These are phyloP conservation scores for Thymallus thymallus DNA, from an alignment of 2,113 vertebrate genomes.

Conservation along the genomic window DNA sequence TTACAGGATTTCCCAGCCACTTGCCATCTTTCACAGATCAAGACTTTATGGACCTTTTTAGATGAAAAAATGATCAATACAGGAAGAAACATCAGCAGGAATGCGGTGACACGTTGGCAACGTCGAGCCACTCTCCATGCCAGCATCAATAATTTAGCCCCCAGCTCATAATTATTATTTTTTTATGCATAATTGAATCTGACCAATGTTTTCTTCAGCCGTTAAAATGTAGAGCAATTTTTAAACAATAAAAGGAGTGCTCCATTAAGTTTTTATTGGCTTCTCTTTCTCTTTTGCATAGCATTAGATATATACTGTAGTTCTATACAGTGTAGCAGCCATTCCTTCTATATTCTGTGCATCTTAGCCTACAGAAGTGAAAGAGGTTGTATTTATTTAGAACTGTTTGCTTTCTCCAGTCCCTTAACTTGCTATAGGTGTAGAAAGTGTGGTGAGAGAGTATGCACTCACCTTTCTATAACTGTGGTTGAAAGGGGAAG, in stretches of 20 bases:
- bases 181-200: constrained; percentile 71
- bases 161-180: constrained; percentile 70
- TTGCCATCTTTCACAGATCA: constrained; percentile 72
- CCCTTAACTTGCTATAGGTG: neutral
- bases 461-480: constrained; percentile 44
- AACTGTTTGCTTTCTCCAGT: neutral
- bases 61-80: constrained; percentile 73
- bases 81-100: constrained; percentile 69
- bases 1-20: constrained; percentile 35
- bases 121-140: constrained; percentile 60
- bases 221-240: constrained; percentile 60
- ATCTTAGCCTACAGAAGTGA: constrained; percentile 6
- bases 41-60: constrained; percentile 63
- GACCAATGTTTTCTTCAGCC: constrained; percentile 57
- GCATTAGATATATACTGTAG: constrained; percentile 19
- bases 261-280: constrained; percentile 66
- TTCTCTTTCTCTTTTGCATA: constrained; percentile 28
- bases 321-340: constrained; percentile 3
- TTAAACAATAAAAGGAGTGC: constrained; percentile 66
- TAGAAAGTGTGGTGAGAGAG: constrained; percentile 45
- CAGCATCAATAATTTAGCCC: constrained; percentile 75
- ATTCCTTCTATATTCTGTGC: neutral
- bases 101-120: constrained; percentile 65
- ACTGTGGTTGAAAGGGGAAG: constrained; percentile 57
- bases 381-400: neutral